These are phyloP conservation scores for Pogonophryne albipinna DNA, from an alignment of 2,797 vertebrate species.

Conservation along the genomic window DNA sequence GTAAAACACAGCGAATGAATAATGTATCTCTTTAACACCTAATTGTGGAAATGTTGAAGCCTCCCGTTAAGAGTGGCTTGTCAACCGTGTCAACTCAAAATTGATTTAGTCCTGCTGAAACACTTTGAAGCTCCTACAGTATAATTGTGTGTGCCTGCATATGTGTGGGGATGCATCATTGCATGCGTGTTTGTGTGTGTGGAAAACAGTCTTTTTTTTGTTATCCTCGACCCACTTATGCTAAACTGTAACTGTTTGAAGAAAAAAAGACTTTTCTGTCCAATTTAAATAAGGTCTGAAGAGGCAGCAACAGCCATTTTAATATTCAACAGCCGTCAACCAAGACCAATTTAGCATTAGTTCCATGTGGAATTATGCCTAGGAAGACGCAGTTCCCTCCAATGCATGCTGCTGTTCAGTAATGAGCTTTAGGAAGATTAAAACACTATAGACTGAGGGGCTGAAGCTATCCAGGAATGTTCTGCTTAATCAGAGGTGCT, in stretches of 20 bases:
- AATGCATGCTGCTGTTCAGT: slow-evolving; percentile 84
- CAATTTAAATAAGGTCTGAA: slow-evolving; percentile 88
- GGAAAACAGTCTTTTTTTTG: slow-evolving; percentile 77
- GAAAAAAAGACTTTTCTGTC: slow-evolving; percentile 85
- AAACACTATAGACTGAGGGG: slow-evolving; percentile 82
- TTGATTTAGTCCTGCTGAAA: slow-evolving; percentile 88
- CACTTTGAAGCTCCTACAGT: slow-evolving; percentile 86
- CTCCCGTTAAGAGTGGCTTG: slow-evolving; percentile 87
- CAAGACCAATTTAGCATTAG: slow-evolving; percentile 90
- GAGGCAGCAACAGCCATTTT: slow-evolving; percentile 85
- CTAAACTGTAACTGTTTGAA: slow-evolving; percentile 88
- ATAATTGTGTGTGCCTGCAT: slow-evolving; percentile 79
- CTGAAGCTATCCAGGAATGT: slow-evolving; percentile 81
- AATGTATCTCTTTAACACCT: slow-evolving; percentile 87
- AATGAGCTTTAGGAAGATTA: slow-evolving; percentile 85
- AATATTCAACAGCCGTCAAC: slow-evolving; percentile 88
- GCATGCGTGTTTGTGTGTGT: slow-evolving; percentile 63
- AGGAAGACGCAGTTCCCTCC: slow-evolving; percentile 83
- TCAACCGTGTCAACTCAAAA: slow-evolving; percentile 89
- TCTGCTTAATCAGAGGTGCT: slow-evolving; percentile 83
- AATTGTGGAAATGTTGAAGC: slow-evolving; percentile 88
- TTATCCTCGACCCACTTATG: slow-evolving; percentile 83
- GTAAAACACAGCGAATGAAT: slow-evolving; percentile 85
- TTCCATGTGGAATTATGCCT: slow-evolving; percentile 87
- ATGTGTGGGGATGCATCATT: slow-evolving; percentile 48